phyloP scores from a whole-genome alignment of 2,888 invertebrate species.

The Mesorhabditis belari region DNA sequence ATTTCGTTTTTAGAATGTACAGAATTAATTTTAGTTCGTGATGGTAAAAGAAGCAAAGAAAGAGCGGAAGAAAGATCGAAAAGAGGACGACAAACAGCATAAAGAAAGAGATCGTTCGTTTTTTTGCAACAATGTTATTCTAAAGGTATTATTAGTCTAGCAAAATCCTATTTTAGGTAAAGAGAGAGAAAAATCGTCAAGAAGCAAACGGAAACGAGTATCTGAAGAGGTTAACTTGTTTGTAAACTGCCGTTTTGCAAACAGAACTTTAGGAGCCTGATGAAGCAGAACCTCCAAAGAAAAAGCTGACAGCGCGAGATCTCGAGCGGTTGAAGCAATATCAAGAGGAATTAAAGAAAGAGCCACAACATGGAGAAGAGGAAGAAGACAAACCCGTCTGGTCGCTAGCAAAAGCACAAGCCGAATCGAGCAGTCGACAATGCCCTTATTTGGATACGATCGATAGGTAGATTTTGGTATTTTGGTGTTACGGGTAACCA shows the following conservation, averaged over 20 bases:
- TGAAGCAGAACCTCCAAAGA: neutral
- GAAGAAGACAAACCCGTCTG: constrained; percentile 41
- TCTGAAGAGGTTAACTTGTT: too few relatives aligned
- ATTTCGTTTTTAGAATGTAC: too few relatives aligned
- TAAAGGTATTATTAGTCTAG: neutral
- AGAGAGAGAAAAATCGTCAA: neutral
- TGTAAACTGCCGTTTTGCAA: too few relatives aligned
- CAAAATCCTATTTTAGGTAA: neutral
- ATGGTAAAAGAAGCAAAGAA: neutral
- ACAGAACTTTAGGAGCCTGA: neutral
- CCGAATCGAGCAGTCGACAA: constrained; percentile 31
- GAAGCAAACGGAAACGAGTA: too few relatives aligned
- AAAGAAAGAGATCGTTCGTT: neutral
- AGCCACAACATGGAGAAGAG: constrained; percentile 5
- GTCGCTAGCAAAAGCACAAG: constrained; percentile 46
- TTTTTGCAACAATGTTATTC: too few relatives aligned
- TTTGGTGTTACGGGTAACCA: constrained; percentile 1
- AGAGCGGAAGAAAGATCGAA: neutral
- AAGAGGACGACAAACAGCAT: neutral
- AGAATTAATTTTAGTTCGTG: too few relatives aligned
- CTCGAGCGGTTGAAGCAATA: constrained; percentile 24
- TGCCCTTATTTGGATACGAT: constrained; percentile 98
- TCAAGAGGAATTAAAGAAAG: constrained; percentile 19
- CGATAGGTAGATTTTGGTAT: constrained; percentile 68
- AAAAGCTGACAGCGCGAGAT: constrained; percentile 21